These are phyloP conservation scores for Mustela lutreola DNA, from an alignment of 2,113 vertebrate genomes.

Conservation along the genomic window DNA sequence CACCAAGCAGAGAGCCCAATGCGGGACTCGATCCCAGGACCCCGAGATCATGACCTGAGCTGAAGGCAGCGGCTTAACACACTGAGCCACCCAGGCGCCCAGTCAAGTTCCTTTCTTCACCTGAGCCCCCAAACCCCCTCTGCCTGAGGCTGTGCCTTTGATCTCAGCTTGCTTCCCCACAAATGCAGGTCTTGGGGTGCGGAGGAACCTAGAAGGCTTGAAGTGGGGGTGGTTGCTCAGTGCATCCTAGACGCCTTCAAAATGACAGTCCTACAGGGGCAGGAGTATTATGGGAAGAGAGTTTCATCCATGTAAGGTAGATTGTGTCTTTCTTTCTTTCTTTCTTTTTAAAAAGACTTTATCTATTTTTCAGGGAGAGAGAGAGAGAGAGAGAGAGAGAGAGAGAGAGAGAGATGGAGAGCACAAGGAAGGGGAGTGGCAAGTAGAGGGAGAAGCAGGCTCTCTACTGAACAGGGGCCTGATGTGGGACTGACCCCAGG, in stretches of 20 bases:
- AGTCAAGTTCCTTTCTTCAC: background rate
- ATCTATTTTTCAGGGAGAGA: background rate
- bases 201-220: background rate
- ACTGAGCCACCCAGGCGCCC: too few relatives aligned
- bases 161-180: background rate
- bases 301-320: background rate
- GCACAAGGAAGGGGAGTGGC: background rate
- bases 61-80: too few relatives aligned
- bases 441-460: background rate
- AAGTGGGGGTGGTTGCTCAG: background rate
- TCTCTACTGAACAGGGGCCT: background rate
- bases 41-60: too few relatives aligned
- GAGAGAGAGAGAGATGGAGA: too few relatives aligned
- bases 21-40: too few relatives aligned
- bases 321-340: background rate
- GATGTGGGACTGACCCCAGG: background rate
- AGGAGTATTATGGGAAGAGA: background rate
- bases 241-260: background rate
- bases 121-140: background rate
- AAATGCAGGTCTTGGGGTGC: background rate
- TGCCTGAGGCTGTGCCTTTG: background rate
- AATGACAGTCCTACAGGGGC: background rate
- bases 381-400: too few relatives aligned
- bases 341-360: background rate
- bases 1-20: too few relatives aligned